Evolutionary conservation across 2,797 vertebrate species (phyloP), one percentile per base, ranked within the genome.

Genomic region (Lemur catta): DNA sequence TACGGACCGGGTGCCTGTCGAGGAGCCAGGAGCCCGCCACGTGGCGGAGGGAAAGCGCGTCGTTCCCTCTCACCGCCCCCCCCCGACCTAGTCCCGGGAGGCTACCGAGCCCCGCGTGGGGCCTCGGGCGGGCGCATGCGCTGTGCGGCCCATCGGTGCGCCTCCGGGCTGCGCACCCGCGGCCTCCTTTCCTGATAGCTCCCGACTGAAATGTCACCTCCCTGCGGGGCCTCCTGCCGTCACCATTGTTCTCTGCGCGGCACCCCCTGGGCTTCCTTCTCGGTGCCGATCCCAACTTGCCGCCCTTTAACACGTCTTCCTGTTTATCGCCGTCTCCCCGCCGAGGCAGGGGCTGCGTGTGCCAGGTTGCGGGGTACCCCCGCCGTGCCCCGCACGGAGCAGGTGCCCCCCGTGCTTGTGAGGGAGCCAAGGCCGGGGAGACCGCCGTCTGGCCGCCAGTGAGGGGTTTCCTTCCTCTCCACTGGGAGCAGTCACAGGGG

Each of bases 321-420:
- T 10, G 46, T 78, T 2, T 15, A 5, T 48, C 3, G 0, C 14
- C 22, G 35, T 65, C 20, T 22, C 33, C 57, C 20, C 0, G 15
- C 0, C 1, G 24, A 57, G 52, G 12, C 41, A 35, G 81, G 84
- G 17, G 30, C 17, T 3, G 43, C 11, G 14, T 48, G 43, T 48
- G 43, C 72, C 17, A 15, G 30, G 43, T 11, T 33, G 30, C 74
- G 20, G 74, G 50, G 30, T 20, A 13, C 13, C 33, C 46, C 74
- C 52, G 15, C 35, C 48, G 46, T 3, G 0, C 26, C 6, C 7
- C 59, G 7, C 3, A 0, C 22, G 0, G 0, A 33, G 28, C 1
- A n/a, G 63, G n/a, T 2, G 4, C 41, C 15, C 61, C 18, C 13
- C 12, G 7, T 8, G 13, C 43, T 17, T 15, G 1, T 7, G 13